phyloP scores from a whole-genome alignment of 2,113 vertebrate genomes.

The Plecotus auritus region DNA sequence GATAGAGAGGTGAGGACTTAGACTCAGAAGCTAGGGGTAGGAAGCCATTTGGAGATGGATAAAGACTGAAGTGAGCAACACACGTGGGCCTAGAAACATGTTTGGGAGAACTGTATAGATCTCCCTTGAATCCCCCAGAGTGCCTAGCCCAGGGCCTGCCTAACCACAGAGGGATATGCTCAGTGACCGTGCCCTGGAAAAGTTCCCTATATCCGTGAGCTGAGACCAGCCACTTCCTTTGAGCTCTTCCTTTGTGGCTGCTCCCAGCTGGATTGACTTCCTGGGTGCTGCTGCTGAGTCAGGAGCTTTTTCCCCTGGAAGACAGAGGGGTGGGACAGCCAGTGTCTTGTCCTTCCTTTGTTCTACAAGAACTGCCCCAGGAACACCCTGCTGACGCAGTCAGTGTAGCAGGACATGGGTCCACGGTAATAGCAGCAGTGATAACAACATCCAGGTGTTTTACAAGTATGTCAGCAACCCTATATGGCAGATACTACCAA shows the following conservation, averaged over 20 bases:
- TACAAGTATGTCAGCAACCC: background rate
- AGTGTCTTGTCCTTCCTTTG: background rate
- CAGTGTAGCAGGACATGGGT: background rate
- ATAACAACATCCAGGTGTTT: background rate
- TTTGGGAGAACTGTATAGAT: background rate
- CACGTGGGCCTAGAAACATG: rapidly evolving
- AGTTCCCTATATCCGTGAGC: background rate
- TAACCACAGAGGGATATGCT: background rate
- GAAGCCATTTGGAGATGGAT: background rate
- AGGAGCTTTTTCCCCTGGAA: background rate
- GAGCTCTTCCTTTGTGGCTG: background rate
- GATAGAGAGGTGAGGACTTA: background rate
- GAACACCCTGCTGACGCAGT: background rate
- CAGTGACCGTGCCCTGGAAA: background rate
- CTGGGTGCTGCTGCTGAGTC: constrained; percentile 33
- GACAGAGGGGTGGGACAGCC: background rate
- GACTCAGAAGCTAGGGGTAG: rapidly evolving
- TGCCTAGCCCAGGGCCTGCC: background rate
- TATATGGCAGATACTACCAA: background rate
- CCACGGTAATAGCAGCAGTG: background rate
- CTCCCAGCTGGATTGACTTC: background rate
- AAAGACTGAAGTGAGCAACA: background rate
- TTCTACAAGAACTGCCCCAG: background rate
- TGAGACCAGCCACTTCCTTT: background rate
- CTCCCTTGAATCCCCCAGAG: background rate